Conservation (phyloP, 2,888 invertebrate genomes). For the Stenichneumon culpator region DNA sequence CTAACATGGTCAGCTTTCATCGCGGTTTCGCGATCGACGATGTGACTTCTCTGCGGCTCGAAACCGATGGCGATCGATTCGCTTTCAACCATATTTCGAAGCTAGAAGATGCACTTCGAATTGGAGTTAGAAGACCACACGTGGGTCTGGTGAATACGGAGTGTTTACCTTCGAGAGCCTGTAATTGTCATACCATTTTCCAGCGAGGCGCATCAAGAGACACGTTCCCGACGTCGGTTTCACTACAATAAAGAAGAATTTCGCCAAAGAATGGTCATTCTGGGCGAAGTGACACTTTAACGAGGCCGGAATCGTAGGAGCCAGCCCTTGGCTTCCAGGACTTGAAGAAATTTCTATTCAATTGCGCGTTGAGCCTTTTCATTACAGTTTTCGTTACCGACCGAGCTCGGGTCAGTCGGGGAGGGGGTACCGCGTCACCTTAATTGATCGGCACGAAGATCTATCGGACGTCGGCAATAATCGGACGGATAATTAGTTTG, state of each 20-base stretch:
- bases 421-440: neutral
- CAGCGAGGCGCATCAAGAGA: neutral
- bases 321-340: no score
- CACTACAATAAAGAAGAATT: no score
- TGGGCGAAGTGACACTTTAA: neutral
- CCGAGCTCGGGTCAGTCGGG: neutral
- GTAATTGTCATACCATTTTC: neutral
- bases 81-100: neutral
- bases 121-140: neutral
- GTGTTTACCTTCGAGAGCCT: neutral
- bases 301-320: no score
- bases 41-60: neutral
- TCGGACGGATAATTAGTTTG: slow-evolving; percentile 49
- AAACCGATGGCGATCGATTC: neutral
- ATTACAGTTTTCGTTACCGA: neutral
- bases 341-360: neutral
- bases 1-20: slow-evolving; percentile 7
- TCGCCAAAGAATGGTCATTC: neutral
- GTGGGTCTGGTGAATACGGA: neutral
- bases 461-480: slow-evolving; percentile 29
- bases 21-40: slow-evolving; percentile 8
- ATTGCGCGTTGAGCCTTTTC: neutral
- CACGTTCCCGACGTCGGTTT: neutral
- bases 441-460: slow-evolving; percentile 16
- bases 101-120: neutral